Evolutionary conservation across 1,140 invertebrate genomes (phyloP).

Genomic region (Philopotamus ludificatus): DNA sequence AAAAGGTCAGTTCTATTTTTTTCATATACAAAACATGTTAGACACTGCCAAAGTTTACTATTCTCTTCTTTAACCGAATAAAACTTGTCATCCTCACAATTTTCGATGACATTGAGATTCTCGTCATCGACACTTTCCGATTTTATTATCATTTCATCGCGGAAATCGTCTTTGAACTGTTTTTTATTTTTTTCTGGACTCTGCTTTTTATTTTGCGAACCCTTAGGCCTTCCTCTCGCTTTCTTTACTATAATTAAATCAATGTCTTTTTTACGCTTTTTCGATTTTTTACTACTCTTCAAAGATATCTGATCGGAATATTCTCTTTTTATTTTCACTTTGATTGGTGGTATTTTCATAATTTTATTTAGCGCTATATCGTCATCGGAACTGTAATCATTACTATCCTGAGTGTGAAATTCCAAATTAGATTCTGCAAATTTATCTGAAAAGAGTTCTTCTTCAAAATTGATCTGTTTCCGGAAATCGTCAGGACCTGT

Average conservation of each 20-base stretch:
- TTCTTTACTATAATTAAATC: background rate
- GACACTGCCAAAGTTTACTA: slow-evolving; percentile 34
- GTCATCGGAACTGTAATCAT: slow-evolving; percentile 37
- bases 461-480: background rate
- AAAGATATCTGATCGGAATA: background rate
- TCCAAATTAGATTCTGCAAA: background rate
- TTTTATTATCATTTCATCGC: slow-evolving; percentile 2
- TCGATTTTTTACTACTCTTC: slow-evolving; percentile 31
- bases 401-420: background rate
- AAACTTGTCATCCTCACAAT: background rate
- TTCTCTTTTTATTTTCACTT: slow-evolving; percentile 31
- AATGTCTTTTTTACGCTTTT: slow-evolving; percentile 29
- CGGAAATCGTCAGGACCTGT: background rate
- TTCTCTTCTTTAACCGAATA: slow-evolving; percentile 17
- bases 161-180: background rate
- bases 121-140: slow-evolving; percentile 3
- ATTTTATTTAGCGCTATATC: slow-evolving; percentile 35
- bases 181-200: slow-evolving; percentile 3
- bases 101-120: slow-evolving; percentile 15
- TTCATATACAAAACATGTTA: slow-evolving; percentile 32
- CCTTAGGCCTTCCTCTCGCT: slow-evolving; percentile 25
- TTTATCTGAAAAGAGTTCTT: background rate
- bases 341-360: slow-evolving; percentile 24
- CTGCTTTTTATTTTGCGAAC: slow-evolving; percentile 31
- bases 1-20: slow-evolving; percentile 34